A percentile compares a stretch with the other conserved stretches of the same genome.
These are phyloP conservation scores for Pegoplata infirma DNA, from an alignment of 2,888 invertebrate genomes.

Conservation along the genomic window DNA sequence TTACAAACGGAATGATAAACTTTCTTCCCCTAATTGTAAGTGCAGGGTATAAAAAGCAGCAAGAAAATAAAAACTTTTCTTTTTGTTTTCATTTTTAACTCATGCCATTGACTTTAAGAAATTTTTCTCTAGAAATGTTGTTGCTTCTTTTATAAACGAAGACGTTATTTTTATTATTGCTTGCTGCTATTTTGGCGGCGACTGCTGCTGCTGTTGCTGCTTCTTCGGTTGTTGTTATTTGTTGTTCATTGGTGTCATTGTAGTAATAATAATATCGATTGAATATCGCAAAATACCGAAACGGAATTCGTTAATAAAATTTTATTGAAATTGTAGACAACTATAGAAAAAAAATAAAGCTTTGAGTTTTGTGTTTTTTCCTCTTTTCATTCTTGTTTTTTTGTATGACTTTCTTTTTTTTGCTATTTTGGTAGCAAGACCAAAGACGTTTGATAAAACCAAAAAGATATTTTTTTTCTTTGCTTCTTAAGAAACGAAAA, in stretches of 20 bases:
- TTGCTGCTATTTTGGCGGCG: no score
- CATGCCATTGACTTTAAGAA: conserved; percentile 46
- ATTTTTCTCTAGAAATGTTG: conserved; percentile 20
- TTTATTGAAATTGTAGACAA: conserved; percentile 73
- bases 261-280: conserved; percentile 63
- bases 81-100: conserved; percentile 25
- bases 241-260: conserved; percentile 59
- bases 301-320: conserved; percentile 73
- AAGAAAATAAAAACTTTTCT: conserved; percentile 32
- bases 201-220: neutral
- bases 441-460: conserved; percentile 35
- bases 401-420: conserved; percentile 31
- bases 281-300: conserved; percentile 64
- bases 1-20: no score
- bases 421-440: conserved; percentile 41
- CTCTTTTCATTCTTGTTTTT: conserved; percentile 18
- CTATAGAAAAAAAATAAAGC: conserved; percentile 39
- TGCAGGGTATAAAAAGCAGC: no score
- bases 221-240: conserved; percentile 1
- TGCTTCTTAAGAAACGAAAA: no score
- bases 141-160: conserved; percentile 33
- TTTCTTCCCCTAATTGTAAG: no score
- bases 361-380: conserved; percentile 42
- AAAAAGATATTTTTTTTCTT: conserved; percentile 30
- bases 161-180: conserved; percentile 48